Evolutionary conservation across 2,888 invertebrate genomes (phyloP).

Genomic region (Metellina segmentata): DNA sequence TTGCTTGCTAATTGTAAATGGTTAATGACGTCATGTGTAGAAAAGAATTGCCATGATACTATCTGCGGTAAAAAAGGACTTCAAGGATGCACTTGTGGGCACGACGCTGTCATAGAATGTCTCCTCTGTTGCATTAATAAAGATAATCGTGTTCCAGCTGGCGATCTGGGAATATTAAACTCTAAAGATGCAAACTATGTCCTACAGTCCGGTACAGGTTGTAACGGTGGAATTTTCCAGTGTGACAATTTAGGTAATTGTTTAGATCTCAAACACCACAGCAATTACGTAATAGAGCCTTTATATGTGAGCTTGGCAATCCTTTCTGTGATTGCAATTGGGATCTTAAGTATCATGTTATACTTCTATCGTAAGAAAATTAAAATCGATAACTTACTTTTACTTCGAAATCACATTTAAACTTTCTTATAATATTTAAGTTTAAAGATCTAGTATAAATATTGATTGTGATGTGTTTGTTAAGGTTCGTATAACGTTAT

Average conservation of each 20-base stretch:
- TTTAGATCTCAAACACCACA: neutral
- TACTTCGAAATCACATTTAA: neutral
- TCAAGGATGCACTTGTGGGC: conserved; percentile 17
- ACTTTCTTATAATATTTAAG: too few species aligned
- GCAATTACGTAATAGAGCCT: neutral
- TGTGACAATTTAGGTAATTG: conserved; percentile 49
- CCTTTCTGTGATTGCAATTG: neutral
- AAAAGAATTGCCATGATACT: neutral
- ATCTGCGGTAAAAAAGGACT: conserved; percentile 9
- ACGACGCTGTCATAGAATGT: conserved; percentile 9
- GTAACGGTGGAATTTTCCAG: conserved; percentile 3
- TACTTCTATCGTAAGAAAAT: neutral
- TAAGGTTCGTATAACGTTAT: too few species aligned
- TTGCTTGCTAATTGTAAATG: neutral
- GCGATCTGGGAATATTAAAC: conserved; percentile 16
- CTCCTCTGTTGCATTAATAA: conserved; percentile 42
- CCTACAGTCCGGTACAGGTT: conserved; percentile 8
- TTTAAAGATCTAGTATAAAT: too few species aligned
- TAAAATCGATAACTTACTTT: neutral
- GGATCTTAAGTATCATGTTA: neutral
- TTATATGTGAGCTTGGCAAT: neutral
- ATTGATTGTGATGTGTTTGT: too few species aligned
- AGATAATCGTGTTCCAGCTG: conserved; percentile 30
- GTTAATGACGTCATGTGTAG: neutral
- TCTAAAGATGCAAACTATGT: neutral